Base-by-base conservation (phyloP, 1,140 invertebrate genomes). In the Himalopsyche phryganea region DNA sequence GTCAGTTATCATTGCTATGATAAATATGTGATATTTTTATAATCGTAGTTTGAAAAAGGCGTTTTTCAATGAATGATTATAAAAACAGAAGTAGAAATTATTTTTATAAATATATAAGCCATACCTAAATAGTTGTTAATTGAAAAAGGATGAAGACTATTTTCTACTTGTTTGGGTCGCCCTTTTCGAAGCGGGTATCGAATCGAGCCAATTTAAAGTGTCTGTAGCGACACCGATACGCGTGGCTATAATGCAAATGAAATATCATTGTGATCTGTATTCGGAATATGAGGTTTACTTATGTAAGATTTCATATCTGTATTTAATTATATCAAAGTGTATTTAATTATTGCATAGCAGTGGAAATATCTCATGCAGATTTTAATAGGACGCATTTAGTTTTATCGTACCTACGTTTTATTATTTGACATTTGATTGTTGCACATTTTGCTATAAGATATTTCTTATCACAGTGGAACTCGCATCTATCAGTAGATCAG, bases 11-110 rank as follows among this genome's bases (percentile, higher is more conserved):
- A 45, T 64, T 56, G 58, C 62, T 60, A 60, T 60, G 58, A 60
- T 53, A 60, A 60, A 64, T 54, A 64, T 64, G 62, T 64, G 62
- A 64, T 64, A 64, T 64, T 64, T 63, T 64, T 64, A 64, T 64
- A 64, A 64, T 58, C 54, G 62, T 64, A 64, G 62, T 60, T 50
- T 60, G 62, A 55, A 60, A 58, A 50, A 45, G 23, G 35, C 49
- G 50, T 40, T 63, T 62, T 63, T 64, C 62, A 64, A 64, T 54
- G 15, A 50, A 55, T 58, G 58, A 58, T 60, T 60, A 64, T 60
- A 50, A 60, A 60, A 57, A 58, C 47, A 46, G 48, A 51, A 60
- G 50, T 54, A 60, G 53, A 64, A 58, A 60, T 64, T 64, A 60
- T 60, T 64, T 64, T 64, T 64, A 64, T 64, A 64, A 56, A 58